Evolutionary conservation across 2,888 invertebrate species (phyloP), one percentile per base, ranked within the genome.

Genomic region (Thera britannica): DNA sequence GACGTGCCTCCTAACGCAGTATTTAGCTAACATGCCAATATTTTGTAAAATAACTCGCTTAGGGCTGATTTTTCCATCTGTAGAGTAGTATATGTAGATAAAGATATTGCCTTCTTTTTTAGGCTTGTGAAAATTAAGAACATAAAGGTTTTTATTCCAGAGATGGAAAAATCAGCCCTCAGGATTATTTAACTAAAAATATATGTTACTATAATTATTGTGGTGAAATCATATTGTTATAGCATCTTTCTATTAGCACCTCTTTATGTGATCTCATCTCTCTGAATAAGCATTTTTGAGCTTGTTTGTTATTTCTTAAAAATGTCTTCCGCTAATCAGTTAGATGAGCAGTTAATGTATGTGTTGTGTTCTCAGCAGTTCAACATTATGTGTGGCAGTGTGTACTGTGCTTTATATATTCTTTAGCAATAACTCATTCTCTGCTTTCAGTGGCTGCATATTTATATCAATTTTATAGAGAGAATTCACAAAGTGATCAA

Each of bases 1-100:
- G 75, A 88, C 90, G 86, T 87, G 87, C 89, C 86, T 88, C 83
- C 2, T 38, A 73, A 76, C 73, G 83, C 80, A 81, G 75, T 79
- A 60, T 75, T 67, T 73, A 73, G 66, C 70, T 67, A 54, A 58
- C 58, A 68, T 62, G 67, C 70, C 68, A 58, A 65, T 58, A 57
- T 61, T 58, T 69, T 65, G 52, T 64, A 58, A 58, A 48, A 23
- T 41, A 41, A 41, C 41, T 23, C 23, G 23, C 23, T 23, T 23
- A 23, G 23, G 23, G 23, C 23, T 23, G 23, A 23, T 23, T 23
- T 23, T 23, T 23, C 23, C 23, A 23, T 23, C 23, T 23, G 23
- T 23, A 23, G 23, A 23, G 23, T 23, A 23, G 23, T 23, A 23
- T 23, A 23, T 1, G 23, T 23, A 23, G 23, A 23, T 23, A 1